phyloP scores from a whole-genome alignment of 2,888 invertebrate genomes.

The Tipula unca region DNA sequence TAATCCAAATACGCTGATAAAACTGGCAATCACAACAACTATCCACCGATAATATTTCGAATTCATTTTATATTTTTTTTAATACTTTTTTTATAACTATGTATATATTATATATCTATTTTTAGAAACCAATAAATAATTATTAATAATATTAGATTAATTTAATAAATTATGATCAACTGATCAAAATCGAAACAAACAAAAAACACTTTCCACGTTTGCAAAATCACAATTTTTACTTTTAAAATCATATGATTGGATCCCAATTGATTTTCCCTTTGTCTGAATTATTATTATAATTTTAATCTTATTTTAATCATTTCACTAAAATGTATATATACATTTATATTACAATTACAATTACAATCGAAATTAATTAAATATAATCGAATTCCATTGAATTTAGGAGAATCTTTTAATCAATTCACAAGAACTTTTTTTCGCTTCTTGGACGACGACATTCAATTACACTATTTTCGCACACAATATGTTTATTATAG shows the following conservation, averaged over 20 bases:
- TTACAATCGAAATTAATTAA: not conserved
- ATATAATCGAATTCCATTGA: not conserved
- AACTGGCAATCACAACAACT: conserved; percentile 21
- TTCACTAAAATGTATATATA: not conserved
- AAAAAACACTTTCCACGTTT: not conserved
- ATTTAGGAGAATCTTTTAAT: not conserved
- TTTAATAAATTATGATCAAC: not conserved
- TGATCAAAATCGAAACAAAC: not conserved
- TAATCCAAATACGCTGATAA: conserved; percentile 22
- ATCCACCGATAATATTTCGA: conserved; percentile 21
- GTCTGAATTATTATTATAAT: not conserved
- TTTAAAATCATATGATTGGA: not conserved
- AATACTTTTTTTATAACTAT: not conserved
- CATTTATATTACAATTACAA: not conserved
- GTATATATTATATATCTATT: not conserved
- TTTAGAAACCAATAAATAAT: not conserved
- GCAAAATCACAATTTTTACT: not conserved
- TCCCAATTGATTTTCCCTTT: not conserved
- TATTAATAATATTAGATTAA: not conserved
- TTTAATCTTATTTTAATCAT: not conserved
- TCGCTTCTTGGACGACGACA: not conserved
- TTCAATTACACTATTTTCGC: not conserved
- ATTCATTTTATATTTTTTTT: too few relatives aligned
- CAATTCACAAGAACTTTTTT: not conserved
- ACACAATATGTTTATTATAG: not conserved